Base-by-base conservation (phyloP, 2,888 invertebrate species). In the Tetragonula carbonaria region DNA sequence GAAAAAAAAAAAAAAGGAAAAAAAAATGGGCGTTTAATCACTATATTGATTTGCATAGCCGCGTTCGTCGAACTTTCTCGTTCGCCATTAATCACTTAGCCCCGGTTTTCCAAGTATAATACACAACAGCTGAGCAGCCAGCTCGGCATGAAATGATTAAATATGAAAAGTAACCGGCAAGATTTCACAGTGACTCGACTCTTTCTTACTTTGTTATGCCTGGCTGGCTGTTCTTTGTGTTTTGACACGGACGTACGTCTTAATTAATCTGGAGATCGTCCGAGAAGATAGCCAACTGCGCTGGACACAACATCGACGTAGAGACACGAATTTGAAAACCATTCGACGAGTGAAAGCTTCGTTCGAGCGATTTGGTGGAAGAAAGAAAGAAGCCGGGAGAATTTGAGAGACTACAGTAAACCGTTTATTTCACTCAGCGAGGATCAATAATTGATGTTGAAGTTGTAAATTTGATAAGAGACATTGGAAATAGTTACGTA, bases 341-440 rank as follows among this genome's bases (percentile, higher is more conserved):
- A 38, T 59, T 62, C 50, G 57, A 71, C 38, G 23, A 62, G 70
- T 75, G 84, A 84, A 78, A 78, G 78, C 80, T 67, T 28, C 13
- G 14, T 65, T n/a, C 72, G n/a, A 21, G n/a, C 8, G 53, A 21
- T 63, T 33, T 28, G 63, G 62, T 77, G 45, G 74, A 57, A 70
- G 50, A 70, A 45, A 38, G 28, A 28, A 28, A 28, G 28, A 28
- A 4, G 4, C 38, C 33, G 14, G 6, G 51, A 28, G 21, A 28
- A 6, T 38, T 38, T 38, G 38, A n/a, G 5, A n/a, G n/a, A n/a
- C 2, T 21, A 57, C n/a, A 4, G 5, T 14, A 14, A 51, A 21
- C 38, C 38, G 28, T 38, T 8, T 8, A 38, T 38, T 38, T 38
- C 28, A 28, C 28, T 33, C 8, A 45, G 8, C 45, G 45, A 8